Evolutionary conservation across 2,113 vertebrate genomes (phyloP), one percentile per base, ranked within the genome.

Genomic region (Burhinus oedicnemus): DNA sequence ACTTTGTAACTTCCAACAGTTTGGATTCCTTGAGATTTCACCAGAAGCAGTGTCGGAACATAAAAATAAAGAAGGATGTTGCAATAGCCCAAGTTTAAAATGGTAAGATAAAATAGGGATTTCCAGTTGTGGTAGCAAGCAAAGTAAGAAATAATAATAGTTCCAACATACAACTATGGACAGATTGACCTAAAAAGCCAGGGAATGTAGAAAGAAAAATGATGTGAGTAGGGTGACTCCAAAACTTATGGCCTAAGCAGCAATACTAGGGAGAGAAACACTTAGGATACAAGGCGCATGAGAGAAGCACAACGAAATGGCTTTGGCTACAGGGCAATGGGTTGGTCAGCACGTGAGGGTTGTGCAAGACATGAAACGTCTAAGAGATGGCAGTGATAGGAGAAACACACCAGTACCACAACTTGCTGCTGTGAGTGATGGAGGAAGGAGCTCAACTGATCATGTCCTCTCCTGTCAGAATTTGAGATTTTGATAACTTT

Each of bases 231-330:
- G 11, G 15, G 7, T 40, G 45, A 72, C 21, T 60, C 12, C 40
- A 87, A 87, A 89, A 38, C 10, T 5, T 18, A 25, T 3, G 23
- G 15, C 15, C n/a, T 91, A 22, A 90, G 44, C 42, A 93, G 38
- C 58, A 90, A 38, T 2, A 3, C 5, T 52, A 40, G 49, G 58
- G 71, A 74, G 49, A 88, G 14, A 57, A 81, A 40, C 0, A 5
- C 23, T 38, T 60, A 30, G 0, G 1, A 52, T 69, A 45, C 12
- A 29, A 64, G 10, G 18, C 0, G 0, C 26, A 29, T 12, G 44
- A 77, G 27, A 57, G 36, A 47, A 81, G 69, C 2, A 0, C 20
- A 75, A 5, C 8, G 18, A 92, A 5, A 69, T 40, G 68, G 15
- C 47, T 87, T 57, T 78, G 91, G 55, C 83, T 51, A 3, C n/a